Evolutionary conservation across 2,797 vertebrate species (phyloP).

Genomic region (Urosaurus nigricauda): DNA sequence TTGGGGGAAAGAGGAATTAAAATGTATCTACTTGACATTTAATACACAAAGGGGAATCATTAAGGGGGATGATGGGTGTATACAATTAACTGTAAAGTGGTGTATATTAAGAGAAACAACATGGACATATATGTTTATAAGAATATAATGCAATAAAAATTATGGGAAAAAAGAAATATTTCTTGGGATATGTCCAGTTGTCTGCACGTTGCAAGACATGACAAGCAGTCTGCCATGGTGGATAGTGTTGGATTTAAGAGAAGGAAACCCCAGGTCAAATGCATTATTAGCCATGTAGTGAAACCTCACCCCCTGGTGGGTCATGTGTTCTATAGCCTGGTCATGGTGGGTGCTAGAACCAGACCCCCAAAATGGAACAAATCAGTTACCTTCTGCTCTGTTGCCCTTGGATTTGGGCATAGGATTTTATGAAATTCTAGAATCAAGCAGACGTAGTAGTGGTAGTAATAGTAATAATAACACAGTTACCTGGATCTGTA

Average conservation of each 20-base stretch:
- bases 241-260: too few species aligned
- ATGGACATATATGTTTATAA: too few species aligned
- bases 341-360: neutral
- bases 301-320: too few species aligned
- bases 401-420: neutral
- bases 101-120: too few species aligned
- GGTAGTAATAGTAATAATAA: conserved; percentile 40
- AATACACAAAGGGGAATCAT: too few species aligned
- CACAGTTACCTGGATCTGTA: conserved; percentile 87
- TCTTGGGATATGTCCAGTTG: neutral
- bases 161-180: too few species aligned
- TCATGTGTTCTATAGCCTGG: neutral
- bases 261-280: neutral
- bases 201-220: neutral
- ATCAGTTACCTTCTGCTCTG: neutral
- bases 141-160: too few species aligned
- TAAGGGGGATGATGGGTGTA: too few species aligned
- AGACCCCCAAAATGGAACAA: neutral
- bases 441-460: neutral
- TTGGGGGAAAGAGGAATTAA: too few species aligned
- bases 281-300: too few species aligned
- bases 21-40: too few species aligned
- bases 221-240: neutral
- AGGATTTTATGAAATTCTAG: neutral
- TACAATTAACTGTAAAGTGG: too few species aligned